Evolutionary conservation across 2,797 vertebrate genomes (phyloP), one percentile per base, ranked within the genome.

Genomic region (Ataeniobius toweri): DNA sequence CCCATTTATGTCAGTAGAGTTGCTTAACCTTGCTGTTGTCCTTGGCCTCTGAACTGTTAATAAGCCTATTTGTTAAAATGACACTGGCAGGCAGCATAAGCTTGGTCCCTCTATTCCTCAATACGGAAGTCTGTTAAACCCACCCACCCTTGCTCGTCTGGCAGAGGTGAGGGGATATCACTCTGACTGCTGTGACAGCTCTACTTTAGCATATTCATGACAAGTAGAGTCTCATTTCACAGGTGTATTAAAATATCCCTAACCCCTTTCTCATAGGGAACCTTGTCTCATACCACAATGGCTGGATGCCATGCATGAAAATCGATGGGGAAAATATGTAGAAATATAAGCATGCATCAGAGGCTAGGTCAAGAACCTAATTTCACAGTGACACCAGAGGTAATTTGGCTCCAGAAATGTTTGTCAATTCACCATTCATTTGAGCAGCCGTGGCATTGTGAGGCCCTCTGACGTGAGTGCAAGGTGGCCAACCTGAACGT

Each of bases 311-410:
- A 95, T 96, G 94, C 94, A 93, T 94, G 94, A 97, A 97, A 97
- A 97, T 97, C 96, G 96, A 97, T 97, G 96, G 95, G 96, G 95
- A 92, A 96, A 97, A 97, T 96, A 96, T 96, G 96, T 96, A 97
- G 96, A 96, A 97, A 97, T 97, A 97, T 97, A 98, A 96, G 96
- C 97, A 97, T 96, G 97, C 97, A 97, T 98, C 98, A 97, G 96
- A 97, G 96, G 95, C 96, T 91, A 95, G 98, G 98, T 99, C 97
- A 98, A 96, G 97, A 98, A 99, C 97, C 97, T 99, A 98, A 99
- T 99, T 99, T 98, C 97, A 97, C 96, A 97, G 96, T 97, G 97
- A 98, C 96, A 98, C 96, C 95, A 74, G 96, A 96, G 96, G 96
- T 98, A 97, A 99, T 99, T 98, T 97, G 97, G 97, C 97, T 97